Evolutionary conservation across 2,888 invertebrate genomes (phyloP).

Genomic region (Carpatolechia fugitivella): DNA sequence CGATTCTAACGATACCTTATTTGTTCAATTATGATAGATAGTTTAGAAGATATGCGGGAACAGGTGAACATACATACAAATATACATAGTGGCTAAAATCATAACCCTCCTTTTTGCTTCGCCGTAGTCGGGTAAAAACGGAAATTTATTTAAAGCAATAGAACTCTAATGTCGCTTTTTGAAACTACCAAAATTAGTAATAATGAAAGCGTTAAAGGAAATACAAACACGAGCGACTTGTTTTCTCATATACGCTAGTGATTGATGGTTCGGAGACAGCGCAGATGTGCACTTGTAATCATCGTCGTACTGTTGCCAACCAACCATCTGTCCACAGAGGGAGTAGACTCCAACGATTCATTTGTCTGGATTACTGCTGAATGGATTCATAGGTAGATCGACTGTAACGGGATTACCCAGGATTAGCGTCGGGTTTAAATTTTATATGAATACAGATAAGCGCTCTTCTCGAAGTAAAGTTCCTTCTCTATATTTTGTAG

Average conservation of each 20-base stretch:
- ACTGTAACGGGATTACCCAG: background rate
- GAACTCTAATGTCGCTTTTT: no score
- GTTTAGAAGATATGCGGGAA: no score
- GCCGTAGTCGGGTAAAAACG: no score
- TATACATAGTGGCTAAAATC: no score
- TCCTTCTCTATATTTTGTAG: no score
- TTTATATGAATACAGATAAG: background rate
- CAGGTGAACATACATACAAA: no score
- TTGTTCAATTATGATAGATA: no score
- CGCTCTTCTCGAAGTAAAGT: background rate
- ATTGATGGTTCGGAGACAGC: background rate
- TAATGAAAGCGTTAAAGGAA: no score
- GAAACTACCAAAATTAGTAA: no score
- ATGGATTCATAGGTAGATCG: background rate
- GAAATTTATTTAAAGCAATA: no score
- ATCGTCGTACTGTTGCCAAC: background rate
- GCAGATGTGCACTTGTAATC: constrained; percentile 5
- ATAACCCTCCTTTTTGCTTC: no score
- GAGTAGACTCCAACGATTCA: background rate
- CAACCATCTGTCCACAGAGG: background rate
- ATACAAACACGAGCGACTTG: background rate
- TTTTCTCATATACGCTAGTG: background rate
- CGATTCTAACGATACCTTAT: no score
- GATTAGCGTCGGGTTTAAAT: background rate
- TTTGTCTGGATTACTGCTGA: constrained; percentile 5